Evolutionary conservation across 2,888 invertebrate genomes (phyloP).

Genomic region (Hoplodrina blanda): DNA sequence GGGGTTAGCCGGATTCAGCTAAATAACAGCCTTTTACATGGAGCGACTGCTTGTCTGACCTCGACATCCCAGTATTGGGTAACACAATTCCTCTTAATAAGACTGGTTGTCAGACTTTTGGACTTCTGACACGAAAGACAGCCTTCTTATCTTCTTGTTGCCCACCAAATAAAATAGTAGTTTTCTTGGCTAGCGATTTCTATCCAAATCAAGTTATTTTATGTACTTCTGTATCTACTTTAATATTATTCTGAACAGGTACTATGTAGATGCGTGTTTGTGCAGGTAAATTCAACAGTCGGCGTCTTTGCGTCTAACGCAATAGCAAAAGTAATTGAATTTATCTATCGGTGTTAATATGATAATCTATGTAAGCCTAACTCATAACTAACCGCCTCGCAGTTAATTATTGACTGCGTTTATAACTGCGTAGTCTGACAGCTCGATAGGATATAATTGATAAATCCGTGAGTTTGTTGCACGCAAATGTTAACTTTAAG

Average conservation of each 20-base stretch:
- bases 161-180: background rate
- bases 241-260: slow-evolving; percentile 18
- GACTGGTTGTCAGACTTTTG: too few relatives aligned
- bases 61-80: too few relatives aligned
- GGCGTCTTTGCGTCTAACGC: slow-evolving; percentile 51
- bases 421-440: slow-evolving; percentile 39
- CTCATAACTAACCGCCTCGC: slow-evolving; percentile 42
- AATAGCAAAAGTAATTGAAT: slow-evolving; percentile 52
- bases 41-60: too few relatives aligned
- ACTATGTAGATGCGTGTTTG: slow-evolving; percentile 15
- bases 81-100: too few relatives aligned
- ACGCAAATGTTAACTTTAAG: slow-evolving; percentile 15
- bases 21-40: too few relatives aligned
- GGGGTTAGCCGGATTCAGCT: too few relatives aligned
- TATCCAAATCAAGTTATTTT: background rate
- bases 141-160: background rate
- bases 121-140: too few relatives aligned
- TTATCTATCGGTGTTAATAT: slow-evolving; percentile 58
- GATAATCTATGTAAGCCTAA: slow-evolving; percentile 51
- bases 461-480: slow-evolving; percentile 30
- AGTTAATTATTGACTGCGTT: slow-evolving; percentile 43
- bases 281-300: background rate
- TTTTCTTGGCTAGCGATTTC: background rate
- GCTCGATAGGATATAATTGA: slow-evolving; percentile 35
- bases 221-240: background rate